These are phyloP conservation scores for Sinosuthora webbiana DNA, from an alignment of 2,113 vertebrate genomes.

Conservation along the genomic window DNA sequence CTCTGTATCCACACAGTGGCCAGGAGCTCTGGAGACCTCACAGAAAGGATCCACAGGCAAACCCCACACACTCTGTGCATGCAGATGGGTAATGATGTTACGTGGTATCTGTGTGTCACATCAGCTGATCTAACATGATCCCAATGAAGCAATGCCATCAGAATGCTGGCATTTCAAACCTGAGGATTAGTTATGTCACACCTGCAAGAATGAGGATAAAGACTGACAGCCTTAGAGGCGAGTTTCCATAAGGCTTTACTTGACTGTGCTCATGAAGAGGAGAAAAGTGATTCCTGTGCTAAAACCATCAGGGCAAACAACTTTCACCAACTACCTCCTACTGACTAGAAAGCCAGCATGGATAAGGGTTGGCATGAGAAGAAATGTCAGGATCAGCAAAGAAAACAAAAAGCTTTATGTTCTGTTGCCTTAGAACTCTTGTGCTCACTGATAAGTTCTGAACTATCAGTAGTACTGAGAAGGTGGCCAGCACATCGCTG, in stretches of 20 bases:
- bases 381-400: neutral
- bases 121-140: neutral
- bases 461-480: neutral
- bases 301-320: neutral
- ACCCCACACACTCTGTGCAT: accelerated
- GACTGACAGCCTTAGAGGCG: neutral
- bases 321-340: neutral
- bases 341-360: neutral
- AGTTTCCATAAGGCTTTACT: neutral
- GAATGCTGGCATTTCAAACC: neutral
- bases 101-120: neutral
- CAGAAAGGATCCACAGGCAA: neutral
- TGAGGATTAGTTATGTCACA: neutral
- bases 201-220: neutral
- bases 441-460: neutral
- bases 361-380: neutral
- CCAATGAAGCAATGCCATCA: neutral
- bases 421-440: neutral
- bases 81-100: neutral
- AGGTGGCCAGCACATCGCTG: neutral
- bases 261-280: neutral
- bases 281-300: neutral
- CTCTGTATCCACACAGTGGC: neutral
- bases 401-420: neutral
- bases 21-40: neutral